Base-by-base conservation (phyloP, 1,140 invertebrate species). In the Pseudomyrmex dendroicus region DNA sequence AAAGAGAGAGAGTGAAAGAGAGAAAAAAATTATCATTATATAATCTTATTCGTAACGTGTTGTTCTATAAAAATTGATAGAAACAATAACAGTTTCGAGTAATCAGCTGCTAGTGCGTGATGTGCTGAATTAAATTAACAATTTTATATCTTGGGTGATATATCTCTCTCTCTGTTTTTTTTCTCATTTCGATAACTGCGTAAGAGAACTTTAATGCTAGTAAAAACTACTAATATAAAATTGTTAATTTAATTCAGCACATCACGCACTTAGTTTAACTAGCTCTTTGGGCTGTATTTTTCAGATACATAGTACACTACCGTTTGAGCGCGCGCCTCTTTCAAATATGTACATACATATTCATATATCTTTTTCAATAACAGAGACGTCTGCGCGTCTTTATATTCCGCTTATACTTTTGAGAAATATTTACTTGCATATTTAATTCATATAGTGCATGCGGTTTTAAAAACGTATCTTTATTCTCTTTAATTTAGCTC, bases 191-290 rank as follows among this genome's bases (percentile, higher is more conserved):
- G n/a, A 46, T 20, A 48, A 73, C 77, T 73, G 22, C 3, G 48
- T 46, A 22, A 56, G 10, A 17, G 78, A 25, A 25, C 57, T 73
- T 78, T 82, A 82, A 82, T 68, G 78, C 78, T 57, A 72, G 78
- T 72, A n/a, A n/a, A n/a, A n/a, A n/a, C n/a, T n/a, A n/a, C n/a
- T n/a, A n/a, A n/a, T n/a, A n/a, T n/a, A n/a, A n/a, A n/a, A n/a
- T n/a, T n/a, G n/a, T n/a, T n/a, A n/a, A n/a, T n/a, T n/a, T n/a
- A n/a, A n/a, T n/a, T n/a, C n/a, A n/a, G n/a, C n/a, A n/a, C n/a
- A n/a, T n/a, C n/a, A n/a, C n/a, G n/a, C n/a, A n/a, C 73, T 80
- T 80, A 80, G 76, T 80, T 70, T 61, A 80, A 80, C 54, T 80
- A 80, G 52, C 66, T 44, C 66, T 80, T 80, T 54, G 54, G 76